Evolutionary conservation across 1,140 invertebrate species (phyloP).

Genomic region (Akabosia matsudoensis): DNA sequence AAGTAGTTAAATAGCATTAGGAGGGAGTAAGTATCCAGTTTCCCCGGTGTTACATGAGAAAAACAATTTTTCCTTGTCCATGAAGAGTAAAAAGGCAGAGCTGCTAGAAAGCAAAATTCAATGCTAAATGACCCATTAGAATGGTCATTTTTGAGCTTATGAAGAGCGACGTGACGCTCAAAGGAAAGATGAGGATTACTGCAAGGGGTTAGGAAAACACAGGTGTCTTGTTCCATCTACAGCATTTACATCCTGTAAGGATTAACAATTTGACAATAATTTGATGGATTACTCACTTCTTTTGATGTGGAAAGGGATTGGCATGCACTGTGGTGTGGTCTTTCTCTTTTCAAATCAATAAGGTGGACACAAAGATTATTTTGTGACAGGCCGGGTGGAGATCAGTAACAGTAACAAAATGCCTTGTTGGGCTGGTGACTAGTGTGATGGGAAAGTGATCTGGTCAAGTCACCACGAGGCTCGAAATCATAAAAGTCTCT

Average conservation of each 20-base stretch:
- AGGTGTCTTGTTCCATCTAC: neutral
- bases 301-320: neutral
- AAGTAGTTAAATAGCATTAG: neutral
- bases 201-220: slow-evolving; percentile 1
- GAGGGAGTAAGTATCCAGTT: too few relatives aligned
- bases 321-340: neutral
- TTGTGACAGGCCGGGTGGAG: neutral
- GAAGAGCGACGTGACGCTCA: neutral
- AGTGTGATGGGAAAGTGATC: slow-evolving; percentile 17
- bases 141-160: neutral
- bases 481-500: neutral
- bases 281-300: neutral
- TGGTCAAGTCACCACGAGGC: neutral
- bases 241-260: neutral
- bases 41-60: too few relatives aligned
- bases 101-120: neutral
- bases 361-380: neutral
- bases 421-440: neutral
- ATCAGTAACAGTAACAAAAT: too few relatives aligned
- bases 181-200: slow-evolving; percentile 2
- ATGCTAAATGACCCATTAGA: neutral
- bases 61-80: too few relatives aligned
- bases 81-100: neutral
- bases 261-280: neutral
- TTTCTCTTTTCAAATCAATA: neutral